These are phyloP conservation scores for Leptopilina myrica DNA, from an alignment of 2,888 invertebrate species.

Conservation along the genomic window DNA sequence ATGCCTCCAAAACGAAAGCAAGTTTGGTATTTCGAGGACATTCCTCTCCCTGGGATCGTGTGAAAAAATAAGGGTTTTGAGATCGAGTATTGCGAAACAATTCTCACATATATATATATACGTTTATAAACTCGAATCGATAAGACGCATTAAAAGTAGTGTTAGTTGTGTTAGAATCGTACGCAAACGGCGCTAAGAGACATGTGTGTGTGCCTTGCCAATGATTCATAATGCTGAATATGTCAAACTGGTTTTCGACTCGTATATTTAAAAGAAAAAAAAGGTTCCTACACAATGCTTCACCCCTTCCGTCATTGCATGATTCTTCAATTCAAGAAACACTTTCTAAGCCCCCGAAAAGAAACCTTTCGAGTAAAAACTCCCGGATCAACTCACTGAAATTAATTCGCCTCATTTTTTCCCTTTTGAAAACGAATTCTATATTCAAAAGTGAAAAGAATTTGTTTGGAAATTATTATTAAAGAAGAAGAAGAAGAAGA, in stretches of 20 bases:
- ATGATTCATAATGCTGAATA: constrained; percentile 61
- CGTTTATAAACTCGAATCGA: constrained; percentile 4
- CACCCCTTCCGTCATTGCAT: constrained; percentile 15
- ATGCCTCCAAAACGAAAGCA: background rate
- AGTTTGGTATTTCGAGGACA: background rate
- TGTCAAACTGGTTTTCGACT: constrained; percentile 62
- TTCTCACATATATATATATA: background rate
- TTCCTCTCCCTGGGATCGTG: background rate
- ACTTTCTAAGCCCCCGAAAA: background rate
- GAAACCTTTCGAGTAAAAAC: no score
- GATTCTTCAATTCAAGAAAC: background rate
- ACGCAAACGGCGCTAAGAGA: constrained; percentile 14
- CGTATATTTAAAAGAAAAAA: constrained; percentile 31
- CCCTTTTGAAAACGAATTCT: no score
- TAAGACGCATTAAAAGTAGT: constrained; percentile 29
- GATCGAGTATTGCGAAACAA: constrained; percentile 8
- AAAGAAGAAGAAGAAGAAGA: no score
- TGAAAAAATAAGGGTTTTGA: constrained; percentile 19
- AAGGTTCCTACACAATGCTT: background rate
- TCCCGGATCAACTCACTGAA: no score
- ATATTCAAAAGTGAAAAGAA: no score
- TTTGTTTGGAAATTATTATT: no score
- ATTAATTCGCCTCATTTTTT: no score
- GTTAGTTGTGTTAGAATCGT: background rate
- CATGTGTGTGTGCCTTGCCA: constrained; percentile 47